Evolutionary conservation across 1,140 invertebrate genomes (phyloP), one percentile per base, ranked within the genome.

Genomic region (Mesaphorura yosii): DNA sequence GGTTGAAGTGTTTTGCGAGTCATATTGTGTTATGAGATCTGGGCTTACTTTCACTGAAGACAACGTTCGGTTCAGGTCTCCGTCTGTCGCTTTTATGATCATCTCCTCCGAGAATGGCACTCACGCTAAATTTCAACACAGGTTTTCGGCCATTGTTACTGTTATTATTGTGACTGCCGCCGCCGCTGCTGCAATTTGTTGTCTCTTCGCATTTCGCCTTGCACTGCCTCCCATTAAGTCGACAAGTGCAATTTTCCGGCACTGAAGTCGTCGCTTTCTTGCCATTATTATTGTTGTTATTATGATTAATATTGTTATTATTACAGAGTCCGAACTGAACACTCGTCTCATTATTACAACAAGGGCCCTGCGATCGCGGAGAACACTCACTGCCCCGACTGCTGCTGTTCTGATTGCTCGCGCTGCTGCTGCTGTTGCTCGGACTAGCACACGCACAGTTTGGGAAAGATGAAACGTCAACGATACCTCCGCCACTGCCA

Each of bases 91-190:
- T 44, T 55, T 58, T 55, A 52, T 59, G 60, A 52, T 75, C 72
- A 67, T 75, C 72, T 41, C 70, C 75, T n/a, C 84, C 84, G 38
- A 92, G 73, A 61, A 92, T 92, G 15, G 87, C 86, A 73, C 81
- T 88, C 49, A 92, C 86, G 76, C 88, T 89, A 70, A 92, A 92
- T 70, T 92, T 92, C 53, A 92, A 75, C 60, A 86, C 78, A 0
- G 86, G 86, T 64, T 86, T 87, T 14, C 52, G 39, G 40, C 31
- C 56, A 48, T 53, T 58, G 27, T 40, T 48, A 34, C 25, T 51
- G 29, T 46, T 53, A 29, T 27, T 48, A 15, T 12, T 41, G 31
- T 38, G 15, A n/a, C n/a, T n/a, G n/a, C n/a, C n/a, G n/a, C n/a
- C n/a, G n/a, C n/a, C n/a, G n/a, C n/a, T n/a, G n/a, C n/a, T n/a